Conservation (phyloP, 2,888 invertebrate genomes). For the Azorinus chamasolen region DNA sequence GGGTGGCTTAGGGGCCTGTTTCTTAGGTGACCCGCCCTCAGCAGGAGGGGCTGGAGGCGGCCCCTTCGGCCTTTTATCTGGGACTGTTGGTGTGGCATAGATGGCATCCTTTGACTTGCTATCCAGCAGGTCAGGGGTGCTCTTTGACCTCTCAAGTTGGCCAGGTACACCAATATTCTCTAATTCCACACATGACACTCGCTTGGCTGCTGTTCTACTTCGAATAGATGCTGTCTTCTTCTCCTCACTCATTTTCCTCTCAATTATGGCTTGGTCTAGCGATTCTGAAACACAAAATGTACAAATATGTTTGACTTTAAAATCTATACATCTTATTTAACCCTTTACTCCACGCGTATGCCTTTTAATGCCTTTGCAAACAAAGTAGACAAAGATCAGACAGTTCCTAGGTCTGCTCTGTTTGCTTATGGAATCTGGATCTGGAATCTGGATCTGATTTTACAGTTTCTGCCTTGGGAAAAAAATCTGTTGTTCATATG, state of each 20-base stretch:
- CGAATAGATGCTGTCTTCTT: conserved; percentile 95
- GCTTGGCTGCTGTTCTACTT: conserved; percentile 89
- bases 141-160: conserved; percentile 76
- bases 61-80: conserved; percentile 64
- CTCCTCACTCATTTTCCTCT: conserved; percentile 69
- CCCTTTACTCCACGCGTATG: no score
- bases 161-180: conserved; percentile 66
- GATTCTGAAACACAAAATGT: conserved; percentile 76
- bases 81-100: conserved; percentile 70
- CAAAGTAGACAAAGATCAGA: no score
- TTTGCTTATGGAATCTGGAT: no score
- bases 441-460: no score
- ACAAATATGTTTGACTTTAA: no score
- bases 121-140: conserved; percentile 77
- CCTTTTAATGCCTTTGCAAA: no score
- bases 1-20: conserved; percentile 74
- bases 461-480: no score
- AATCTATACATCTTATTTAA: no score
- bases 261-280: conserved; percentile 83
- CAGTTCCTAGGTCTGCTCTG: no score
- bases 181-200: conserved; percentile 78
- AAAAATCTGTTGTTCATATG: no score
- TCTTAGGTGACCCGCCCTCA: conserved; percentile 63
- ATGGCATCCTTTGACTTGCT: conserved; percentile 31
- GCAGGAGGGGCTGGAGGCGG: conserved; percentile 71